A percentile compares a stretch with the other conserved stretches of the same genome.
Conservation (phyloP, 1,140 invertebrate genomes). For the Mactra quadrangularis region DNA sequence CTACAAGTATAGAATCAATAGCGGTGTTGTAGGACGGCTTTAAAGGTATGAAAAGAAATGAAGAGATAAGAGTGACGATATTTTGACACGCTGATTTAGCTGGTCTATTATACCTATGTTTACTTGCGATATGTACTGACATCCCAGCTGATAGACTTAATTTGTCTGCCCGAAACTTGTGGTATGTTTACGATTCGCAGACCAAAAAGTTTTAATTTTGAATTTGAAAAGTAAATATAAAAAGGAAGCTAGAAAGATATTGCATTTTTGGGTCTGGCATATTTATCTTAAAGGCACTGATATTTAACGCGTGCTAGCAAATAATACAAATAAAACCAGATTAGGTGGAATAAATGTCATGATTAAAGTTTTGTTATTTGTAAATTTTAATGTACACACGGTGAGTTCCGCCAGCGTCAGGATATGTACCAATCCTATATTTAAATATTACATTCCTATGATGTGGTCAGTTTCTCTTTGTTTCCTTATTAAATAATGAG, state of each 20-base stretch:
- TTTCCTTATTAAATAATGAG: too few species aligned
- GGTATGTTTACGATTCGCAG: constrained; percentile 60
- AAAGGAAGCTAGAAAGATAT: constrained; percentile 57
- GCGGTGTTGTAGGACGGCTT: constrained; percentile 37
- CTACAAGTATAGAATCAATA: constrained; percentile 57
- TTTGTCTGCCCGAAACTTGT: constrained; percentile 58
- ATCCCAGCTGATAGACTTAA: constrained; percentile 55
- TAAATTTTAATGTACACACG: too few species aligned
- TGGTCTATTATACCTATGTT: constrained; percentile 58
- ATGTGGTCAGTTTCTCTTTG: too few species aligned
- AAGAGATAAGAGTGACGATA: constrained; percentile 54
- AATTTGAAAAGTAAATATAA: constrained; percentile 63
- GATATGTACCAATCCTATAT: too few species aligned
- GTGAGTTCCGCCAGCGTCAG: too few species aligned
- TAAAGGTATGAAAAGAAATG: constrained; percentile 59
- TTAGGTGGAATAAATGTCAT: constrained; percentile 21
- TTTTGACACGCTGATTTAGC: constrained; percentile 60
- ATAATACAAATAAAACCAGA: constrained; percentile 27
- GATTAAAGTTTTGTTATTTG: too few species aligned
- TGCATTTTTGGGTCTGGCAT: constrained; percentile 50
- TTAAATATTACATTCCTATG: too few species aligned
- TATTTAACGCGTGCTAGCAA: constrained; percentile 55
- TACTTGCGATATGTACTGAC: constrained; percentile 58
- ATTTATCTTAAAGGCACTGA: constrained; percentile 25
- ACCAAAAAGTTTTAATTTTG: constrained; percentile 64